A percentile compares a stretch with the other conserved stretches of the same genome.
Conservation (phyloP, 2,113 vertebrate genomes). For the Harpagus bidentatus region DNA sequence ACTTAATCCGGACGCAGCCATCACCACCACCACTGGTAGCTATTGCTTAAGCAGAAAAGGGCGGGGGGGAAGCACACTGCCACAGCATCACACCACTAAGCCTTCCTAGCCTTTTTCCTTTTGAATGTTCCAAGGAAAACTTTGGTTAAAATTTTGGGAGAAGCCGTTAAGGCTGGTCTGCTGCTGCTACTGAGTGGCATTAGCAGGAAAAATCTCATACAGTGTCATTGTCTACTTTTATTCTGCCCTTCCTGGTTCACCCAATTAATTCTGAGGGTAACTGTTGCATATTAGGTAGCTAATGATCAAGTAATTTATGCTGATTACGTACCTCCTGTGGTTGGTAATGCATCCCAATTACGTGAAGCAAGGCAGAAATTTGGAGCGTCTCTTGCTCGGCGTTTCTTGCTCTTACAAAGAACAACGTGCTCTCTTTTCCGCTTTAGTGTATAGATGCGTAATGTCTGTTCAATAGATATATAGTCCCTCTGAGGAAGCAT, state of each 20-base stretch:
- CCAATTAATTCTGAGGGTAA: neutral
- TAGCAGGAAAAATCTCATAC: neutral
- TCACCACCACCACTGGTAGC: too few species aligned
- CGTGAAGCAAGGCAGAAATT: neutral
- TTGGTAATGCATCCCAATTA: neutral
- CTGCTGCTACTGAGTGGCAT: neutral
- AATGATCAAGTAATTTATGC: slow-evolving; percentile 2
- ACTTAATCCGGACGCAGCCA: too few species aligned
- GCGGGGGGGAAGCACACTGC: too few species aligned
- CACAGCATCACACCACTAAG: neutral
- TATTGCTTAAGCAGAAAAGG: too few species aligned
- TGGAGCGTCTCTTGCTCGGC: neutral
- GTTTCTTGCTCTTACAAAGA: neutral
- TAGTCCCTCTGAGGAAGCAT: neutral
- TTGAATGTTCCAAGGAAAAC: neutral
- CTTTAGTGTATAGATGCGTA: neutral
- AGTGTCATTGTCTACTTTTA: neutral
- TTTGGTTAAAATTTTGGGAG: neutral
- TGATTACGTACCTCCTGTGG: neutral
- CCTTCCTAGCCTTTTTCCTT: neutral
- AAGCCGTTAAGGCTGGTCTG: neutral
- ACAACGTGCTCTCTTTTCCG: neutral
- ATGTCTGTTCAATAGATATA: neutral
- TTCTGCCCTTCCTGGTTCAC: neutral
- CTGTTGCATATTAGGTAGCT: slow-evolving; percentile 2